phyloP scores from a whole-genome alignment of 2,113 vertebrate species.

The Gobius niger region DNA sequence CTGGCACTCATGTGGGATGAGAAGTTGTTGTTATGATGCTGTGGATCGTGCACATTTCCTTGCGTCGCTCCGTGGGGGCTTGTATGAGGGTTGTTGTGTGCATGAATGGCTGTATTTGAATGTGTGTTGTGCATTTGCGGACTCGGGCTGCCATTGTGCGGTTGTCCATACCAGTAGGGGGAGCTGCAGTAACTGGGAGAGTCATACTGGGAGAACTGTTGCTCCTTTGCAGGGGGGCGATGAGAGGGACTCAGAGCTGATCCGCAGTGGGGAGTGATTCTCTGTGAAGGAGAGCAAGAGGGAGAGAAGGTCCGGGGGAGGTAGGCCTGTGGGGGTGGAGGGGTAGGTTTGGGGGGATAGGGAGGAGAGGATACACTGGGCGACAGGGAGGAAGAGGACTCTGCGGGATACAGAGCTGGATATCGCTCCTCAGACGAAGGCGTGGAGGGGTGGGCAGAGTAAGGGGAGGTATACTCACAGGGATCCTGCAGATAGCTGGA shows the following conservation, averaged over 20 bases:
- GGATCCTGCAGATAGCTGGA: constrained; percentile 88
- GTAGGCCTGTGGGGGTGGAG: constrained; percentile 82
- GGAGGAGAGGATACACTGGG: constrained; percentile 85
- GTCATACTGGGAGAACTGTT: constrained; percentile 92
- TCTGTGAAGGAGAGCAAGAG: constrained; percentile 89
- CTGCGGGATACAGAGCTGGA: constrained; percentile 89
- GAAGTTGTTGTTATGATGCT: constrained; percentile 60
- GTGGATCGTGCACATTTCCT: constrained; percentile 50
- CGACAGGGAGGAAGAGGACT: constrained; percentile 83
- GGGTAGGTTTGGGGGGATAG: constrained; percentile 80
- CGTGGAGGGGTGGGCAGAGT: constrained; percentile 94
- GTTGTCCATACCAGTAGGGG: constrained; percentile 92
- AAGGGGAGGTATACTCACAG: constrained; percentile 94
- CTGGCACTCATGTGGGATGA: constrained; percentile 56
- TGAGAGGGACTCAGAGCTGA: constrained; percentile 85
- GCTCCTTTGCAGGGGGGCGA: constrained; percentile 78
- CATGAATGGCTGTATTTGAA: constrained; percentile 51
- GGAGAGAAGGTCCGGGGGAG: constrained; percentile 90
- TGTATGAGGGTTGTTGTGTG: constrained; percentile 61
- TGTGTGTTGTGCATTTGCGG: constrained; percentile 59
- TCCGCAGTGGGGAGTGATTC: constrained; percentile 85
- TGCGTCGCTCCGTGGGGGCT: constrained; percentile 65
- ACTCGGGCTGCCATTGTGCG: constrained; percentile 70
- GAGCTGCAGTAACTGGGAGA: constrained; percentile 95
- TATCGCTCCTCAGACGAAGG: constrained; percentile 93